phyloP scores from a whole-genome alignment of 2,888 invertebrate genomes.

The Agriotes lineatus region DNA sequence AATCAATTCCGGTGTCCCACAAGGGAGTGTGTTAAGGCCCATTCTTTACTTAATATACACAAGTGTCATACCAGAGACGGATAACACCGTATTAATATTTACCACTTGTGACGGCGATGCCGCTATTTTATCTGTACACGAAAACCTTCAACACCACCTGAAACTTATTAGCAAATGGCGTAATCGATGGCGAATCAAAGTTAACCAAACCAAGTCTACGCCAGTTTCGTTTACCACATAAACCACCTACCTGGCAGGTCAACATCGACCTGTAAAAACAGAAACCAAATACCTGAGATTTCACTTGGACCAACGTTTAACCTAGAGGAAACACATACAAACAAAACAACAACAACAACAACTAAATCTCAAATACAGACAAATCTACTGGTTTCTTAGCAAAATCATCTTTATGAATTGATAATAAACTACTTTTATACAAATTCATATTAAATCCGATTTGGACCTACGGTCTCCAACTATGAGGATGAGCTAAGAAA shows the following conservation, averaged over 20 bases:
- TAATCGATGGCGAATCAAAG: neutral
- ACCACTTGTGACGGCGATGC: no score
- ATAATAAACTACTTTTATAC: neutral
- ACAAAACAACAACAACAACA: neutral
- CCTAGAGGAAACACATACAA: neutral
- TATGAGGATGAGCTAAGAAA: neutral
- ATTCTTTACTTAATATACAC: no score
- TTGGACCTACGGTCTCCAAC: neutral
- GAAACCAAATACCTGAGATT: neutral
- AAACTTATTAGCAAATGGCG: neutral
- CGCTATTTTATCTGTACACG: neutral
- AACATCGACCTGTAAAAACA: no score
- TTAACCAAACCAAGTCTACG: no score
- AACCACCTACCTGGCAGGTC: neutral
- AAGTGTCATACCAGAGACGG: no score
- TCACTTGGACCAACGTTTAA: neutral
- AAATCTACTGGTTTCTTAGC: neutral
- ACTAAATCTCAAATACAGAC: no score
- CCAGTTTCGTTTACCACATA: neutral
- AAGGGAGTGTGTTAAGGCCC: no score
- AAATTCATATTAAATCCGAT: neutral
- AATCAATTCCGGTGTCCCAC: no score
- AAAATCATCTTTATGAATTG: neutral
- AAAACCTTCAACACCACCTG: neutral
- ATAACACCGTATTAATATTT: no score